Evolutionary conservation across 2,888 invertebrate species (phyloP).

Genomic region (Dicyrtoma fusca): DNA sequence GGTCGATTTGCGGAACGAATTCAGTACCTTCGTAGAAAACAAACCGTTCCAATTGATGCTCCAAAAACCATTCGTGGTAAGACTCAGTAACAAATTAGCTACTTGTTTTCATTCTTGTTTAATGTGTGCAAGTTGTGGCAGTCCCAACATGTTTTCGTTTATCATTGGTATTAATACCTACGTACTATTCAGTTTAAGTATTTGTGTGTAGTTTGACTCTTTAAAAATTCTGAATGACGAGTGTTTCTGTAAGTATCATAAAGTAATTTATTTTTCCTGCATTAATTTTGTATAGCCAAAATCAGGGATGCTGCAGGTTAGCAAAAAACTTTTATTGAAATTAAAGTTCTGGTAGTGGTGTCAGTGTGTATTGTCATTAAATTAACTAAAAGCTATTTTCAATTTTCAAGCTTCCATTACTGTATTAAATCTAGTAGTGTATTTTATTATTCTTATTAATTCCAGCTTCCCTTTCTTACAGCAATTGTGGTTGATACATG

Average conservation of each 20-base stretch:
- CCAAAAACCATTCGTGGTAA: slow-evolving; percentile 85
- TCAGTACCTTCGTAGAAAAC: slow-evolving; percentile 89
- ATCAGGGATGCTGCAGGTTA: slow-evolving; percentile 39
- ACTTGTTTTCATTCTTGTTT: no score
- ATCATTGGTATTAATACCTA: no score
- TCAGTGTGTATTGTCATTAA: neutral
- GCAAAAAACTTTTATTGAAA: slow-evolving; percentile 11
- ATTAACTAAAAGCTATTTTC: no score
- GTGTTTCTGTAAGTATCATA: neutral
- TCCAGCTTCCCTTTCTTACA: no score
- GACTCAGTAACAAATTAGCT: no score
- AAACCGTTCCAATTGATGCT: slow-evolving; percentile 90
- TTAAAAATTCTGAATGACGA: no score
- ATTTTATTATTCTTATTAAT: no score
- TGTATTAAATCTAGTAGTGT: no score
- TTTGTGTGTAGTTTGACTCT: neutral
- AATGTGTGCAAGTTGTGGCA: neutral
- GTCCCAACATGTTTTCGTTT: neutral
- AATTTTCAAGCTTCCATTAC: no score
- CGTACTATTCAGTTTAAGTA: neutral
- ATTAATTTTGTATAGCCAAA: slow-evolving; percentile 31
- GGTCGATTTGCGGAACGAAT: slow-evolving; percentile 87
- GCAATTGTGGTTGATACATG: no score
- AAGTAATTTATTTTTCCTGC: no score
- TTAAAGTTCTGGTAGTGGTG: neutral